phyloP scores from a whole-genome alignment of 2,113 vertebrate species.

The Paramisgurnus dabryanus region DNA sequence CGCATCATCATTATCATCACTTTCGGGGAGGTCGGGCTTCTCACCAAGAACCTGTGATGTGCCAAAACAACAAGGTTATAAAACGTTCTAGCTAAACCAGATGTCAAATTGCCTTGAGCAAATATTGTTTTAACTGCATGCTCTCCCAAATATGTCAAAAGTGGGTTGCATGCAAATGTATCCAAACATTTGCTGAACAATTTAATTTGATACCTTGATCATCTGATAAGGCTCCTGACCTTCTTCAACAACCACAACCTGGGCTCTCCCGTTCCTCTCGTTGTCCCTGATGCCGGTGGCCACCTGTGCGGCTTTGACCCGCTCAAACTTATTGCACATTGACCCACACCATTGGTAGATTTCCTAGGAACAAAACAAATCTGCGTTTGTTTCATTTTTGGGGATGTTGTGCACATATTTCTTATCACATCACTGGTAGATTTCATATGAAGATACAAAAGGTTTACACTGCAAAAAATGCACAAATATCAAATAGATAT shows the following conservation, averaged over 20 bases:
- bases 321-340: slow-evolving; percentile 85
- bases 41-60: slow-evolving; percentile 79
- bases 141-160: background rate
- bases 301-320: slow-evolving; percentile 85
- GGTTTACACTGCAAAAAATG: no score
- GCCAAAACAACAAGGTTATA: background rate
- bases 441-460: background rate
- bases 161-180: background rate
- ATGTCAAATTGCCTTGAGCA: background rate
- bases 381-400: background rate
- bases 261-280: slow-evolving; percentile 82
- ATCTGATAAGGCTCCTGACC: slow-evolving; percentile 76
- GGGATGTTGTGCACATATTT: background rate
- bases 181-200: no score
- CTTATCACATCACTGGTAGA: background rate
- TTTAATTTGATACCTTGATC: slow-evolving; percentile 68
- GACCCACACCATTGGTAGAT: slow-evolving; percentile 94
- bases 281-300: slow-evolving; percentile 88
- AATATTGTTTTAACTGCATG: background rate
- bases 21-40: slow-evolving; percentile 75
- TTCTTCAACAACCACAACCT: slow-evolving; percentile 83
- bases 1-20: slow-evolving; percentile 75
- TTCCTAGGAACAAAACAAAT: slow-evolving; percentile 65
- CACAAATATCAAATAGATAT: no score
- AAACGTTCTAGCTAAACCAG: background rate